Evolutionary conservation across 2,113 vertebrate genomes (phyloP).

Genomic region (Protobothrops flavoviridis): DNA sequence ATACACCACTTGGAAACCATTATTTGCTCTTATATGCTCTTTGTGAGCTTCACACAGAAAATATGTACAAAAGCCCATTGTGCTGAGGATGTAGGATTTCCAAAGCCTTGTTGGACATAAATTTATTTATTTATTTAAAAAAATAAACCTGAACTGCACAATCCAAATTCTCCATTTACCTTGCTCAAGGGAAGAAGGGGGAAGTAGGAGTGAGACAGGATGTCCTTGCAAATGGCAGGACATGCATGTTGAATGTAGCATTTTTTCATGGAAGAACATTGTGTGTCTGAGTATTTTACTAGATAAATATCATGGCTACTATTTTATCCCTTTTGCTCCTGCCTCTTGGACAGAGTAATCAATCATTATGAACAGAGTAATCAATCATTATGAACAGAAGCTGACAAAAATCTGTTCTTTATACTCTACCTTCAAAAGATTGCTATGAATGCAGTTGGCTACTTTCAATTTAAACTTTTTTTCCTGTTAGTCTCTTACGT

Average conservation of each 20-base stretch:
- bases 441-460: not conserved
- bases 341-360: not conserved
- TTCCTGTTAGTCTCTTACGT: not conserved
- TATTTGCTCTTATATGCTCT: not conserved
- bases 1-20: not conserved
- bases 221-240: not conserved
- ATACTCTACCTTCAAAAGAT: not conserved
- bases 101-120: not conserved
- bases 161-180: not conserved
- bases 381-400: not conserved
- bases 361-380: not conserved
- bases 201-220: not conserved
- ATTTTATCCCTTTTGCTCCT: not conserved
- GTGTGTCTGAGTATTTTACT: not conserved
- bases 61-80: not conserved
- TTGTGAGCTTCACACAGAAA: not conserved
- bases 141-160: not conserved
- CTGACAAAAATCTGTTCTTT: not conserved
- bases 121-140: not conserved
- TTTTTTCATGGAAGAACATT: not conserved
- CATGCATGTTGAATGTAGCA: not conserved
- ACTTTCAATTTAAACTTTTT: not conserved
- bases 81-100: not conserved
- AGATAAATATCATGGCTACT: not conserved
- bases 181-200: not conserved